phyloP scores from a whole-genome alignment of 1,140 invertebrate species.

The Lepidurus arcticus region DNA sequence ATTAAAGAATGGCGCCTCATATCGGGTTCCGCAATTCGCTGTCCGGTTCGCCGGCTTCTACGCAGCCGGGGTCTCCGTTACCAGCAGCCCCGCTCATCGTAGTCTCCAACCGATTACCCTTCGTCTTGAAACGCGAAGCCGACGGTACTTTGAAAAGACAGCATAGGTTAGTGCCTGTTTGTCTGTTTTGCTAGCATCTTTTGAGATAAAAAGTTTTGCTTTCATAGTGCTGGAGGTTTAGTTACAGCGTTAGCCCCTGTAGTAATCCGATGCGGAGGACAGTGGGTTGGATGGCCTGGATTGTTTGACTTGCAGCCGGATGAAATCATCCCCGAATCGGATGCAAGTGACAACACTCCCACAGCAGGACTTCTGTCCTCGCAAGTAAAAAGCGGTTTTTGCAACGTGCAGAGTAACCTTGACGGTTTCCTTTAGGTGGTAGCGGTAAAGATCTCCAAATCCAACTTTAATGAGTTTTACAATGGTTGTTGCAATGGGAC shows the following conservation, averaged over 20 bases:
- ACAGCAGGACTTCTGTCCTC: conserved; percentile 44
- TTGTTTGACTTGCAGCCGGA: conserved; percentile 38
- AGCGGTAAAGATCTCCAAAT: conserved; percentile 40
- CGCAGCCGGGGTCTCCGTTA: not conserved
- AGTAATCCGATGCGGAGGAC: conserved; percentile 44
- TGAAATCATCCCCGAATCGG: conserved; percentile 44
- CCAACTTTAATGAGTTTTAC: conserved; percentile 45
- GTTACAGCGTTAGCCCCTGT: conserved; percentile 48
- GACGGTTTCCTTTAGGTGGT: conserved; percentile 40
- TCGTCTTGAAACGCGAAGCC: conserved; percentile 38
- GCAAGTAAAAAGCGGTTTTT: conserved; percentile 38
- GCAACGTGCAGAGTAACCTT: conserved; percentile 3
- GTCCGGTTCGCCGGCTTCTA: not conserved
- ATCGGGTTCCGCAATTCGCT: not conserved
- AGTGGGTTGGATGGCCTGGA: conserved; percentile 48
- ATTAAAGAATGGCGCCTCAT: not conserved
- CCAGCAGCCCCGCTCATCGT: conserved; percentile 37
- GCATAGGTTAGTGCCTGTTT: conserved; percentile 38
- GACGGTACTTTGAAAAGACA: conserved; percentile 37
- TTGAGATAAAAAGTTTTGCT: conserved; percentile 21
- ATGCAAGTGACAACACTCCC: conserved; percentile 42
- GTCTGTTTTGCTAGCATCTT: not conserved
- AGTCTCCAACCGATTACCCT: conserved; percentile 42
- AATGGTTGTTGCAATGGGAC: conserved; percentile 46
- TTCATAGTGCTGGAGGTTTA: conserved; percentile 45